Base-by-base conservation (phyloP, 2,113 vertebrate species). In the Semicossyphus pulcher region DNA sequence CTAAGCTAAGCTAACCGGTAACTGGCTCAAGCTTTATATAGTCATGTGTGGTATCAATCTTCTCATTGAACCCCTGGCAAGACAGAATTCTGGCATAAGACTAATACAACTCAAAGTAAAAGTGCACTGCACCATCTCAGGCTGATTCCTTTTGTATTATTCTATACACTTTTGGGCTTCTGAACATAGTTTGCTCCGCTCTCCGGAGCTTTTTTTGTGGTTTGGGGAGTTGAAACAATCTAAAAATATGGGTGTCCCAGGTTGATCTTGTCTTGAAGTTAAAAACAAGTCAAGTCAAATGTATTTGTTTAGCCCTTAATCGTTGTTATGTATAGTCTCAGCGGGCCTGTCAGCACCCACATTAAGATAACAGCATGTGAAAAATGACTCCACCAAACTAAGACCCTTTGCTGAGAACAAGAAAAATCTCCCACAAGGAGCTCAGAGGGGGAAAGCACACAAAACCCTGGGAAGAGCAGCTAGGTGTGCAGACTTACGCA, bases 251-350 rank as follows among this genome's bases (percentile, higher is more conserved):
- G 2, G 0, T 36, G 10, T 49, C 45, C 37, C 29, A 15, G 16
- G 47, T 37, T 57, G 37, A 7, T 62, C 26, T 29, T 47, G 49
- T 31, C 29, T 52, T 51, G 39, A 56, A 65, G 10, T 66, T 26
- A 57, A 76, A 72, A 53, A 52, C 57, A 73, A 54, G 81, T 77
- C 41, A 44, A 42, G 39, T 37, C 15, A 41, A 29, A 65, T 84
- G 67, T 76, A 71, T 87, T 86, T 84, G 66, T 77, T 41, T 34
- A 67, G 37, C 37, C 47, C n/a, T 51, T 64, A 63, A 75, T 85
- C 26, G 1, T 18, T 44, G 48, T 28, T 76, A 65, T 37, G 10
- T 48, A 25, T 20, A 8, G 69, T 83, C 59, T 72, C 20, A 28
- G 36, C 0, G 3, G 60, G 39, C 21, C 1, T 69, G 68, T 64